Evolutionary conservation across 1,140 invertebrate genomes (phyloP), one percentile per base, ranked within the genome.

Genomic region (Leucophenga varia): DNA sequence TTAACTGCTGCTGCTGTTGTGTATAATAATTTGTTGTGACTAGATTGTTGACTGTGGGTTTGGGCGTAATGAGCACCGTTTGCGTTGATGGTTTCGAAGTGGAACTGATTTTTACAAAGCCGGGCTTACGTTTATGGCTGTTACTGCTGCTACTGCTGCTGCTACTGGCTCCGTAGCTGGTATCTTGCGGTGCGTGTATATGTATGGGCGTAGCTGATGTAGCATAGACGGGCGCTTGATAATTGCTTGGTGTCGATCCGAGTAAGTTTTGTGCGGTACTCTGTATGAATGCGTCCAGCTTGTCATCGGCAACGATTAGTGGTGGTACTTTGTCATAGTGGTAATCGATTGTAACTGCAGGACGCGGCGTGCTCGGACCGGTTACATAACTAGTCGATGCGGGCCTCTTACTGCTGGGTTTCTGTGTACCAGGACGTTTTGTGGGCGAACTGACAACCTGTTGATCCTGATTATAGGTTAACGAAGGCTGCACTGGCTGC

Each of bases 361-460:
- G 63, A 28, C 72, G 59, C 3, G 72, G 59, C 3, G 72, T 78
- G 10, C 77, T 78, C 0, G 80, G 75, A 44, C 77, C 79, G 2
- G 80, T 82, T 0, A 82, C 74, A 42, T 84, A 84, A 48, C 81
- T 82, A 1, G 81, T 83, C 12, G 81, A 78, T 8, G 79, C 78
- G 12, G 80, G 80, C 56, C 74, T 53, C 4, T 25, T 20, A 7
- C 50, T 46, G 19, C n/a, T 9, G 9, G 32, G 43, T 17, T 17
- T 65, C 4, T 28, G 18, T 5, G 60, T 61, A 8, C 43, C 52
- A 1, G 70, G 70, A 18, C 56, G 57, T 16, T 63, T 54, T 8
- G 42, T 54, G 1, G 58, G 53, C 0, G 65, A 68, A 22, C 65
- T 69, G 32, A 55, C 52, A 21, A 37, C 52, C 0, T 53, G 32